Conservation (phyloP, 2,113 vertebrate species). For the Heterochromis multidens region DNA sequence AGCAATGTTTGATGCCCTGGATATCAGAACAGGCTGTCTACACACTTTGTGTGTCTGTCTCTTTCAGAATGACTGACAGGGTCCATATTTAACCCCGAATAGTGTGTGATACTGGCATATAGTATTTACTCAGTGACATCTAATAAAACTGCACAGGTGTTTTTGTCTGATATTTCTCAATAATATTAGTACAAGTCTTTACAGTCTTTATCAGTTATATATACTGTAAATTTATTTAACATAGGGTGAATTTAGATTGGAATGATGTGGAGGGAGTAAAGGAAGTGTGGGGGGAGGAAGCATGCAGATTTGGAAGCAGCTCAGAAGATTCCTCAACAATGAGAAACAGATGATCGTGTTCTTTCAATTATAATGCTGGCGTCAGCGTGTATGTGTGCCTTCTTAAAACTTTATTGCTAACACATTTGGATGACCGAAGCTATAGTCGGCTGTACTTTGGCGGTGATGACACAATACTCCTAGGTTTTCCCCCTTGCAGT, state of each 20-base stretch:
- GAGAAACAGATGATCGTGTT: constrained; percentile 66
- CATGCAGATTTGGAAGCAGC: neutral
- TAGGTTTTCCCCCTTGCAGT: neutral
- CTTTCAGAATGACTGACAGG: neutral
- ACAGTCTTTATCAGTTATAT: neutral
- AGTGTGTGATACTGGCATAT: neutral
- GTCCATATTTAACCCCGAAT: neutral
- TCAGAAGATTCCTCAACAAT: constrained; percentile 64
- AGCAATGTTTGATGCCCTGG: neutral
- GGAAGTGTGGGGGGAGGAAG: neutral
- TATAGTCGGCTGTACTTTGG: constrained; percentile 15
- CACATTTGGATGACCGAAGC: constrained; percentile 46
- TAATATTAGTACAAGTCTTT: neutral
- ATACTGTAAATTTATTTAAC: neutral
- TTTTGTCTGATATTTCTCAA: neutral
- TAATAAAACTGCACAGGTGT: no score
- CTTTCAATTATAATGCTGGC: neutral
- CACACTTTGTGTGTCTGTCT: neutral
- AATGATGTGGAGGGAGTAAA: neutral
- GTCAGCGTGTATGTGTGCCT: neutral
- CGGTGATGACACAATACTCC: constrained; percentile 29
- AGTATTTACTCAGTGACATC: no score
- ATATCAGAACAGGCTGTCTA: neutral
- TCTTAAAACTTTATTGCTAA: constrained; percentile 40
- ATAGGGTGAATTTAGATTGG: neutral